phyloP scores from a whole-genome alignment of 1,140 invertebrate species.

The Araneus ventricosus region DNA sequence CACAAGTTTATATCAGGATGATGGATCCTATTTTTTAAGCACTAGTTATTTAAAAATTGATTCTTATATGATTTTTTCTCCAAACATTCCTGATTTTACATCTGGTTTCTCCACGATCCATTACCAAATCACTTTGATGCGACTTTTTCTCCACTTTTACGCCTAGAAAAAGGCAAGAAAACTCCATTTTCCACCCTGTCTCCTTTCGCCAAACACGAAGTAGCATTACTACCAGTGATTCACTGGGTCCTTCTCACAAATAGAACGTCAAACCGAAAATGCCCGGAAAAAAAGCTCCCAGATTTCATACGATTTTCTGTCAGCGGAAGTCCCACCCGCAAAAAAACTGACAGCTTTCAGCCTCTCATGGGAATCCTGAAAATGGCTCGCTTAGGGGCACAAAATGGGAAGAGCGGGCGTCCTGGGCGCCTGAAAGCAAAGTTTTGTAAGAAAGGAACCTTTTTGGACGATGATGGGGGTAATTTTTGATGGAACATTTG shows the following conservation, averaged over 20 bases:
- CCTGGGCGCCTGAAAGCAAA: not conserved
- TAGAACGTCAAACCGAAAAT: not conserved
- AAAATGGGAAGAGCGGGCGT: not conserved
- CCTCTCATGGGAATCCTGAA: not conserved
- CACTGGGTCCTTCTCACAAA: not conserved
- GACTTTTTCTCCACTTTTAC: not conserved
- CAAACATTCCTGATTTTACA: no score
- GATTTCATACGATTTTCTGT: constrained; percentile 57
- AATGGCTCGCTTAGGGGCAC: constrained; percentile 44
- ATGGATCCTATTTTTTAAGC: no score
- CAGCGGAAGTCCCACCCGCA: constrained; percentile 37
- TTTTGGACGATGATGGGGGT: not conserved
- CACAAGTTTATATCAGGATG: no score
- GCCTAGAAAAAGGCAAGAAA: not conserved
- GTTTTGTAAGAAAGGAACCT: not conserved
- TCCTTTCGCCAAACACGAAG: not conserved
- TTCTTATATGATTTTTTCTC: no score
- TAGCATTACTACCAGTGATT: not conserved
- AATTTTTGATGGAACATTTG: constrained; percentile 24
- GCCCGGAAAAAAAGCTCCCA: not conserved
- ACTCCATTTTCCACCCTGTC: not conserved
- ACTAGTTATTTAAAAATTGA: no score
- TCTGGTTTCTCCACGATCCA: not conserved
- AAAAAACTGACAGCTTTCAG: constrained; percentile 51
- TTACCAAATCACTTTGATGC: not conserved